Evolutionary conservation across 2,113 vertebrate species (phyloP).

Genomic region (Benitochromis conjunctus): DNA sequence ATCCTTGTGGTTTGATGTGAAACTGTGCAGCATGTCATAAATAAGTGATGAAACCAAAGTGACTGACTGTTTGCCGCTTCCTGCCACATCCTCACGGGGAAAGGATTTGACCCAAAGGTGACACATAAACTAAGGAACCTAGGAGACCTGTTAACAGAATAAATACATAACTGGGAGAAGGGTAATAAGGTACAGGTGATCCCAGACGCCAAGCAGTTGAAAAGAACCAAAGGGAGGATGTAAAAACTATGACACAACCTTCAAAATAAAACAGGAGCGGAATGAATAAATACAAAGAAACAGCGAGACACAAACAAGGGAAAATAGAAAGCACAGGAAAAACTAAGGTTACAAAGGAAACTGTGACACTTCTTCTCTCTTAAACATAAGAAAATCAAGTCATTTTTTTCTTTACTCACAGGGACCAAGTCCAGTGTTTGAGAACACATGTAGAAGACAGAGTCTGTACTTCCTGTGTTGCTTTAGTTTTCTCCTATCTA

Average conservation of each 20-base stretch:
- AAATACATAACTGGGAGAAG: neutral
- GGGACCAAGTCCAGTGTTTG: neutral
- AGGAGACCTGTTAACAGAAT: neutral
- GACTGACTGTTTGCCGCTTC: neutral
- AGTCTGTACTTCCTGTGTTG: neutral
- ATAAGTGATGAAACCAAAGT: neutral
- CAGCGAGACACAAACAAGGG: neutral
- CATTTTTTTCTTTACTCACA: neutral
- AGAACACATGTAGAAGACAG: neutral
- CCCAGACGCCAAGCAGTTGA: too few relatives aligned
- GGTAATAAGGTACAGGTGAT: neutral
- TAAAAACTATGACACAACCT: neutral
- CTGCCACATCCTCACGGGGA: neutral
- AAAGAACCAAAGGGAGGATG: neutral
- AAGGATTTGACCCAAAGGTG: neutral
- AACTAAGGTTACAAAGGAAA: neutral
- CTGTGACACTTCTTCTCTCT: neutral
- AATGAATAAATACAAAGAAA: neutral
- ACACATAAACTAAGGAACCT: neutral
- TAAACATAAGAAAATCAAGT: neutral
- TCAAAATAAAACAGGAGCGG: neutral
- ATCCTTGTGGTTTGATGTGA: neutral
- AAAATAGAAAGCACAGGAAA: neutral
- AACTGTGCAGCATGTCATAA: neutral
- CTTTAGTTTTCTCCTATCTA: neutral